phyloP scores from a whole-genome alignment of 1,140 invertebrate species.

The Danaus plexippus region DNA sequence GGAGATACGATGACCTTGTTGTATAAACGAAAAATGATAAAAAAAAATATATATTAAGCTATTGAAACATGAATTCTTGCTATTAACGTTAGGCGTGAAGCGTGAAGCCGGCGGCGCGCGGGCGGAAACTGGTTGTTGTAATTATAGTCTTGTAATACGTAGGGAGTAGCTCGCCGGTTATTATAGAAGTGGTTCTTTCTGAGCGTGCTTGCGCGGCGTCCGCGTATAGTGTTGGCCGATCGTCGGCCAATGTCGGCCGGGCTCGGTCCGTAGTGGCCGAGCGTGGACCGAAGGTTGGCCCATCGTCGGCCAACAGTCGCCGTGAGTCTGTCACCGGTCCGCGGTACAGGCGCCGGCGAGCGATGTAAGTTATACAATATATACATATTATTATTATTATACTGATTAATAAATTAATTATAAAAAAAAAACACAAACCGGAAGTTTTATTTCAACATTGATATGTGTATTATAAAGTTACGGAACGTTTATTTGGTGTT shows the following conservation, averaged over 20 bases:
- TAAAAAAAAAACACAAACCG: conserved; percentile 40
- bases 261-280: conserved; percentile 19
- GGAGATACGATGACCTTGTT: conserved; percentile 38
- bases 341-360: conserved; percentile 17
- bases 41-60: conserved; percentile 35
- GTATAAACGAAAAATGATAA: conserved; percentile 62
- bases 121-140: conserved; percentile 51
- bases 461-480: too few species aligned
- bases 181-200: conserved; percentile 29
- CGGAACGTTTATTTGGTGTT: too few species aligned
- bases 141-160: conserved; percentile 29
- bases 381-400: conserved; percentile 70
- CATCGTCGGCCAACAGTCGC: conserved; percentile 22
- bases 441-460: too few species aligned
- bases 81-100: conserved; percentile 39
- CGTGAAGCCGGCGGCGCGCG: conserved; percentile 13
- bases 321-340: conserved; percentile 1
- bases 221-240: conserved; percentile 10
- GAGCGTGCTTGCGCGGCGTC: conserved; percentile 39
- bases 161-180: conserved; percentile 10
- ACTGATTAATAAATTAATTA: conserved; percentile 71
- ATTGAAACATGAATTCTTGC: conserved; percentile 22
- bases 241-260: conserved; percentile 17
- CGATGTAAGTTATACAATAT: conserved; percentile 68
- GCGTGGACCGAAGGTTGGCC: conserved; percentile 22